Conservation (phyloP, 1,140 invertebrate species). For the Zophobas morio region DNA sequence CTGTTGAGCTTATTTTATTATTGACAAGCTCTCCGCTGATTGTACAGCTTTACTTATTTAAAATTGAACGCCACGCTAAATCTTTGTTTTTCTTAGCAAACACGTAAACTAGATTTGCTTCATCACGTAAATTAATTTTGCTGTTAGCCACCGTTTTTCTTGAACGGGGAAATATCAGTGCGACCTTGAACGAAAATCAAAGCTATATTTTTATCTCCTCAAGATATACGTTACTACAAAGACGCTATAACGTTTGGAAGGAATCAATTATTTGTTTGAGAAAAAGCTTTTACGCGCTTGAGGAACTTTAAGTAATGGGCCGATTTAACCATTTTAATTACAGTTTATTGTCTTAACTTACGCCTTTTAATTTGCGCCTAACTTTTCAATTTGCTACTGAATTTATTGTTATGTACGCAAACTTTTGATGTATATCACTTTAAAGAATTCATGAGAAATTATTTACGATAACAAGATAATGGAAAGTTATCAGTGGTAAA, state of each 20-base stretch:
- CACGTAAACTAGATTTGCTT: slow-evolving; percentile 8
- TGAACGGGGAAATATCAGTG: neutral
- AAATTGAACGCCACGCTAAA: neutral
- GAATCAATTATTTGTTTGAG: neutral
- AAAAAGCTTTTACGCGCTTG: slow-evolving; percentile 1
- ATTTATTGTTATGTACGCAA: slow-evolving; percentile 14
- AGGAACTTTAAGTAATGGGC: slow-evolving; percentile 6
- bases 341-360: slow-evolving; percentile 20
- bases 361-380: slow-evolving; percentile 10
- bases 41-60: slow-evolving; percentile 7
- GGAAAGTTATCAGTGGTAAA: no score
- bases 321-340: slow-evolving; percentile 24
- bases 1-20: slow-evolving; percentile 35
- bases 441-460: no score
- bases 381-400: slow-evolving; percentile 10
- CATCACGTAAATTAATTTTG: neutral
- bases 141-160: neutral
- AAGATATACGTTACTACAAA: neutral
- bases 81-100: slow-evolving; percentile 1
- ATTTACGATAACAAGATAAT: no score
- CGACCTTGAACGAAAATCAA: no score
- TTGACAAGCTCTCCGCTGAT: slow-evolving; percentile 26
- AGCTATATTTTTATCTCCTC: no score
- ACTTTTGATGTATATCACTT: neutral
- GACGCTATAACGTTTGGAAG: neutral